These are phyloP conservation scores for Montipora sp. DNA, from an alignment of 64 coral and sea anemone genomes.

Conservation along the genomic window DNA sequence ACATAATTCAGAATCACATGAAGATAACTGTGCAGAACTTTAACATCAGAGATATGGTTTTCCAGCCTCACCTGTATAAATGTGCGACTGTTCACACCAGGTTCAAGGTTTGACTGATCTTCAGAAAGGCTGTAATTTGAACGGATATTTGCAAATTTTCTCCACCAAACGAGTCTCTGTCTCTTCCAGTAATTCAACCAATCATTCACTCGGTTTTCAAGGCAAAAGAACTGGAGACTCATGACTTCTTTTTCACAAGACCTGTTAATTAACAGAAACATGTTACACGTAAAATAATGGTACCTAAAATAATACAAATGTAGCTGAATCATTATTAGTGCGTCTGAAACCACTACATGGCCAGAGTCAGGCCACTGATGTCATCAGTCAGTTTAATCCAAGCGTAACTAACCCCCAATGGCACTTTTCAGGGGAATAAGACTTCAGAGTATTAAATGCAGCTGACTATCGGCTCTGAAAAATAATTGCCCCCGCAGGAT, in stretches of 20 bases:
- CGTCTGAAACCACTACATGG: too few relatives aligned
- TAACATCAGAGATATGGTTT: background rate
- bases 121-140: constrained; percentile 54
- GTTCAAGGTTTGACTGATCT: constrained; percentile 13
- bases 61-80: background rate
- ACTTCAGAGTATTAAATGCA: too few relatives aligned
- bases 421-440: too few relatives aligned
- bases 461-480: too few relatives aligned
- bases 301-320: too few relatives aligned
- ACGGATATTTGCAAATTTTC: constrained; percentile 89
- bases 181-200: constrained; percentile 96
- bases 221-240: constrained; percentile 73
- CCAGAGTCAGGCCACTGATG: too few relatives aligned
- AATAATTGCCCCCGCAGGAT: too few relatives aligned
- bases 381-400: too few relatives aligned
- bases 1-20: too few relatives aligned
- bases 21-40: too few relatives aligned
- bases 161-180: constrained; percentile 96
- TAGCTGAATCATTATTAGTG: too few relatives aligned
- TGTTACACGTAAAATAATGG: background rate
- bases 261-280: constrained; percentile 29
- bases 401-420: too few relatives aligned
- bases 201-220: constrained; percentile 69
- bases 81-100: constrained; percentile 1
- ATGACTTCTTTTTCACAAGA: constrained; percentile 68